Base-by-base conservation (phyloP, 2,888 invertebrate species). In the Caenorhabditis zanzibari region DNA sequence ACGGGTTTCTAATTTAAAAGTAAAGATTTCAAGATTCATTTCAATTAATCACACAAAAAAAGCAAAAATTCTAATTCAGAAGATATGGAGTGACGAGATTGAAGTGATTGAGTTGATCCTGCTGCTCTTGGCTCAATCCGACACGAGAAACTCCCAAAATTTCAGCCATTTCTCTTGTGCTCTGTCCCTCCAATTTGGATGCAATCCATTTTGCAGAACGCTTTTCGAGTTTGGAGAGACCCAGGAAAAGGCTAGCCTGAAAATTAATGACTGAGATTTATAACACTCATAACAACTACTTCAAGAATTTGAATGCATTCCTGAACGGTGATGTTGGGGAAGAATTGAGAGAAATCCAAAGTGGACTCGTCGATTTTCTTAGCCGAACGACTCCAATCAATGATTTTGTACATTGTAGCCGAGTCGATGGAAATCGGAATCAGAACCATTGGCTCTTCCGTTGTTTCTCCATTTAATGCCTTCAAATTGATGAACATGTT, bases 401-500 rank as follows among this genome's bases (percentile, higher is more conserved):
- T 79, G 16, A 83, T 71, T 49, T 64, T 74, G 19, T 52, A 61
- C 64, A 83, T 63, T 22, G 79, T 75, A 10, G 26, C 3, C 10
- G 79, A 79, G 4, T 83, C 58, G 22, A 83, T 83, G 3, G 83
- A 83, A n/a, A 83, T 75, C 19, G 83, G 83, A 52, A 83, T 79
- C 12, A 73, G 24, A 10, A 82, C 44, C 12, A 44, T 9, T 14
- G 19, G 22, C 52, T 73, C 73, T 49, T 68, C 63, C n/a, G 44
- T 10, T 10, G 19, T 12, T 1, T 28, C 68, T 32, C 38, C 64
- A 19, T 79, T 71, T 58, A 73, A 26, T 14, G 49, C 19, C 22
- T 83, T 83, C 59, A 83, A 19, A 59, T 79, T 49, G 32, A 47
- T 28, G 26, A 83, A 83, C 83, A 83, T 83, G 24, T 69, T 59